Evolutionary conservation across 2,113 vertebrate genomes (phyloP), one percentile per base, ranked within the genome.

Genomic region (Grammomys surdaster): DNA sequence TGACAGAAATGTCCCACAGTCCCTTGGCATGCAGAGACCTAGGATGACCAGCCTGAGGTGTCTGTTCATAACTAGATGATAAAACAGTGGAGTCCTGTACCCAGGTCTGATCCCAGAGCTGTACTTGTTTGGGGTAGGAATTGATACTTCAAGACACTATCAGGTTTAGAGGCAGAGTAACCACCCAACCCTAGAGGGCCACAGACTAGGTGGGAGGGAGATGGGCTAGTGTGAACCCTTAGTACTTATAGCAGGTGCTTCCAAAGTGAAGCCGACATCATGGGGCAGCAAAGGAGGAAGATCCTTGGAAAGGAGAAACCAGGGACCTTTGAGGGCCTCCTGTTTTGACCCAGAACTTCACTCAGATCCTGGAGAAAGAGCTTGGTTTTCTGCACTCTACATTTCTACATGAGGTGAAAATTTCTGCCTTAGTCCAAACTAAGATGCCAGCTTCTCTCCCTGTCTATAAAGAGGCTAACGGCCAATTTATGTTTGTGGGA

Each of bases 171-270:
- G 26, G 3, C 0, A 6, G n/a, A 88, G 46, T 51, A 3, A 1
- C 56, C 43, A 11, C 36, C 10, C 43, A 7, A 7, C 8, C n/a
- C 67, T 31, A 19, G 72, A 54, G 65, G 2, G 7, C 17, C 0
- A 36, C 33, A 46, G 28, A 17, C 48, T 31, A 19, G 22, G 24
- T 20, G 65, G 58, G 46, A 69, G 54, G 33, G n/a, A 31, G 76
- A 36, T 43, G 0, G 67, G 6, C 10, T 7, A 19, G 51, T 60
- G 36, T n/a, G 20, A 22, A 54, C 0, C 19, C 10, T 8, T 19
- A 43, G 3, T 1, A 5, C 3, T 8, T 7, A 1, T 1, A 1
- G 10, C 6, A 1, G 6, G 14, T 5, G 20, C 36, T 10, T 0
- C 17, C 3, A 16, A 17, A 36, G 28, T 33, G 33, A 70, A 17